Evolutionary conservation across 2,113 vertebrate species (phyloP).

Genomic region (Zeus faber): DNA sequence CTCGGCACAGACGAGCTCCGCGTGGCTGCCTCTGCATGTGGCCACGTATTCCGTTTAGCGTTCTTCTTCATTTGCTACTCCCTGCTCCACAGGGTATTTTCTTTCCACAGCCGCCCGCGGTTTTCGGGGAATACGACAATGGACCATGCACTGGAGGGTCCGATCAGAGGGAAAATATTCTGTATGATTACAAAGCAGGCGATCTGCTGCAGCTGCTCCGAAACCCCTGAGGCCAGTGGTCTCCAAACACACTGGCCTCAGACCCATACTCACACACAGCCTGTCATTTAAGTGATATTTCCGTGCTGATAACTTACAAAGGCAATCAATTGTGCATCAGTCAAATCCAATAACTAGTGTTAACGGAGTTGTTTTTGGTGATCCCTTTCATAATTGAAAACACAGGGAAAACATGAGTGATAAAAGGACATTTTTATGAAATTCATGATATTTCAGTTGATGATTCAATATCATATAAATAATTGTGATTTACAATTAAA

Average conservation of each 20-base stretch:
- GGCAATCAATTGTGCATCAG: conserved; percentile 57
- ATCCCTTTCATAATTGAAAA: conserved; percentile 41
- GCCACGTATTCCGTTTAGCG: too few species aligned
- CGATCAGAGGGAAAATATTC: conserved; percentile 22
- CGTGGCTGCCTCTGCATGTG: too few species aligned
- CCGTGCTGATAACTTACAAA: conserved; percentile 49
- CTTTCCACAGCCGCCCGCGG: conserved; percentile 18
- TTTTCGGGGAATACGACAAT: too few species aligned
- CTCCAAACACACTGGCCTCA: conserved; percentile 50
- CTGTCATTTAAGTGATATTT: conserved; percentile 56
- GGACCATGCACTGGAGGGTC: too few species aligned
- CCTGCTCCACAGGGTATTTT: too few species aligned
- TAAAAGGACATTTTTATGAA: conserved; percentile 8
- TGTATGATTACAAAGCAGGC: conserved; percentile 20
- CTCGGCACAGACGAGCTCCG: too few species aligned
- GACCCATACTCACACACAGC: conserved; percentile 44
- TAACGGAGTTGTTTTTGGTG: conserved; percentile 33
- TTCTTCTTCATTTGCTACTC: too few species aligned
- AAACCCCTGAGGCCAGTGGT: not conserved
- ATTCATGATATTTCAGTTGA: too few species aligned
- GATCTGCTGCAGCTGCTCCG: not conserved
- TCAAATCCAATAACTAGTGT: conserved; percentile 50
- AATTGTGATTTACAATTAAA: too few species aligned
- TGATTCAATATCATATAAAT: too few species aligned
- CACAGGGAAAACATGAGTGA: conserved; percentile 16